Conservation (phyloP, 2,888 invertebrate genomes). For the Thalpophila matura region DNA sequence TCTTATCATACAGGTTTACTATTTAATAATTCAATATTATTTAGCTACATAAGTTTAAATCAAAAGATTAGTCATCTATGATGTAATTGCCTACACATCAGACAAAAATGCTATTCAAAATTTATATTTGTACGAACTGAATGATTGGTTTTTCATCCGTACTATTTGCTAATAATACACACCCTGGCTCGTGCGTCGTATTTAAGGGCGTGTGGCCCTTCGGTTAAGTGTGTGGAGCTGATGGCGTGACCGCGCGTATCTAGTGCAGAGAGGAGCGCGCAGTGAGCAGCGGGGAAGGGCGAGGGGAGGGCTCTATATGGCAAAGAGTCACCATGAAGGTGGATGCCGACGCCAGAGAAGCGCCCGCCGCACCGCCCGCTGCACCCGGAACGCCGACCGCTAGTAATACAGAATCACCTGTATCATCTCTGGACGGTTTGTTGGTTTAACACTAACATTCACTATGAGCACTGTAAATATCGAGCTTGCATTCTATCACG, state of each 20-base stretch:
- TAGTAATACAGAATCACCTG: constrained; percentile 87
- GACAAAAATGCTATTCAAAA: constrained; percentile 31
- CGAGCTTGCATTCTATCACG: constrained; percentile 66
- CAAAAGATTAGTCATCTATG: constrained; percentile 39
- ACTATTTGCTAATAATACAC: too few relatives aligned
- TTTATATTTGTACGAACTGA: constrained; percentile 9
- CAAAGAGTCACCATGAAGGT: constrained; percentile 79
- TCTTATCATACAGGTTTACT: constrained; percentile 31
- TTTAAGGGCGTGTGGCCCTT: constrained; percentile 46
- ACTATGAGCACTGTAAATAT: constrained; percentile 71
- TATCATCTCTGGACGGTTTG: constrained; percentile 88
- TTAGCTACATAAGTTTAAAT: constrained; percentile 14
- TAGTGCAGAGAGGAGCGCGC: constrained; percentile 81
- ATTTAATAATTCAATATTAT: constrained; percentile 4
- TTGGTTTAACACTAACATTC: constrained; percentile 77
- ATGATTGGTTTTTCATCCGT: constrained; percentile 16
- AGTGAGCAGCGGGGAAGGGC: constrained; percentile 70
- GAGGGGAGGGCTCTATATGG: constrained; percentile 76
- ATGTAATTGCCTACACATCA: constrained; percentile 31
- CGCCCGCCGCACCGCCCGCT: constrained; percentile 74
- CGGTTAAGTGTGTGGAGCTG: constrained; percentile 71
- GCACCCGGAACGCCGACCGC: constrained; percentile 75
- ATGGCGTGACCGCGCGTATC: constrained; percentile 79
- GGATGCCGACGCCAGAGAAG: constrained; percentile 81
- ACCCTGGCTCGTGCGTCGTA: constrained; percentile 16